Percentiles rank a stretch among this genome's conserved stretches.
phyloP scores from a whole-genome alignment of 2,113 vertebrate genomes.

The Phyllostomus discolor region DNA sequence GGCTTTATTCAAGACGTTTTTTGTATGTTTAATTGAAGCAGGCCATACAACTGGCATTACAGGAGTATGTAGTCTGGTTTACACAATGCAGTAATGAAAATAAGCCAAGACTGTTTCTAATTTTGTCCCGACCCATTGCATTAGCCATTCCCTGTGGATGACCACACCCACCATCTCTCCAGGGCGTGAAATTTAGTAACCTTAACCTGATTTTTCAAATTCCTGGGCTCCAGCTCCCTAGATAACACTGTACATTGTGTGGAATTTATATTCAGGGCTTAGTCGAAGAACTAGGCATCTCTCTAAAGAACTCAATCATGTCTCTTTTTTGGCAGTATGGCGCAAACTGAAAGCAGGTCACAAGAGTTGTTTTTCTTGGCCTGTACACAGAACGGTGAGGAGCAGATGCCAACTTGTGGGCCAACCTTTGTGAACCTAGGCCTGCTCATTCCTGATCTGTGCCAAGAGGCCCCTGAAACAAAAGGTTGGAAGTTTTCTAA shows the following conservation, averaged over 20 bases:
- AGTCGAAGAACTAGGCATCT: neutral
- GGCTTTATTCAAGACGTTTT: neutral
- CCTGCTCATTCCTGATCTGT: neutral
- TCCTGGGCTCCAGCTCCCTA: neutral
- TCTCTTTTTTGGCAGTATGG: neutral
- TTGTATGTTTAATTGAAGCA: neutral
- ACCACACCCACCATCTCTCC: neutral
- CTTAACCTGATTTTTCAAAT: neutral
- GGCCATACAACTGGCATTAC: neutral
- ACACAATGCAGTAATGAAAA: neutral
- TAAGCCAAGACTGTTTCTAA: neutral
- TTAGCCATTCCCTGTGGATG: neutral
- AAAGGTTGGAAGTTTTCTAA: neutral
- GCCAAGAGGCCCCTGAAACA: neutral
- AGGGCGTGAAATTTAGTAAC: neutral
- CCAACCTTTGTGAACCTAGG: neutral
- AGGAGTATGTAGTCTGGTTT: neutral
- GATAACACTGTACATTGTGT: neutral
- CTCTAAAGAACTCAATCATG: neutral
- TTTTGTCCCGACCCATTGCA: neutral
- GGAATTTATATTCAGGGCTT: neutral
- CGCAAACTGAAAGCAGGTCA: neutral
- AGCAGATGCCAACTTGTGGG: constrained; percentile 36
- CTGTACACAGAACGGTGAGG: fast-evolving
- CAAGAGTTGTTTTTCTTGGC: constrained; percentile 45